Evolutionary conservation across 2,888 invertebrate species (phyloP).

Genomic region (Amphipyra berbera): DNA sequence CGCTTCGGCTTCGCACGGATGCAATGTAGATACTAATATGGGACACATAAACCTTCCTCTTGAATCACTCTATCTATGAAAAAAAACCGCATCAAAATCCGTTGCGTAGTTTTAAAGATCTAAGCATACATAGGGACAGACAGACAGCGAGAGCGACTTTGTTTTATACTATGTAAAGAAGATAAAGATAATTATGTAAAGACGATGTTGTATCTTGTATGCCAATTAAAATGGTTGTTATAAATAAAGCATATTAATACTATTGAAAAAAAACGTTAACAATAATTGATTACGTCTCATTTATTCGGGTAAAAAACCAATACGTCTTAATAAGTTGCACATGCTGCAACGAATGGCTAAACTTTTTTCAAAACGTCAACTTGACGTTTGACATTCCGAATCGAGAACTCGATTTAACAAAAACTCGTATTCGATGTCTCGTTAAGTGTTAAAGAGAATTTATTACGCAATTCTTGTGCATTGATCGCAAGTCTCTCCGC

Average conservation of each 20-base stretch:
- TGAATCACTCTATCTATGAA: no score
- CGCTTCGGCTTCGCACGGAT: no score
- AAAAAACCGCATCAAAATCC: no score
- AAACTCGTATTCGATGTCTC: conserved; percentile 53
- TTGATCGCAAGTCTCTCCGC: conserved; percentile 48
- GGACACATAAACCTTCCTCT: no score
- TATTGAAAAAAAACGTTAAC: no score
- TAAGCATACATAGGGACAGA: no score
- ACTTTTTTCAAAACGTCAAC: conserved; percentile 64
- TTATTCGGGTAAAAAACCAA: conserved; percentile 38
- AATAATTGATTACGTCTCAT: background rate
- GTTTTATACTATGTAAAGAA: no score
- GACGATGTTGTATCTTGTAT: conserved; percentile 5
- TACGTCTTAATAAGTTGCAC: conserved; percentile 54
- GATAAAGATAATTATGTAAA: no score
- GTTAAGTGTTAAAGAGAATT: conserved; percentile 60
- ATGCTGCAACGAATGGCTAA: conserved; percentile 51
- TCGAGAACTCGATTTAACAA: conserved; percentile 60
- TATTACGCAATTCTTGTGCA: conserved; percentile 54
- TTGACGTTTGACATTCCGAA: conserved; percentile 70
- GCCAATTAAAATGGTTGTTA: conserved; percentile 23
- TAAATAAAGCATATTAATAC: background rate
- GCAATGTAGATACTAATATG: no score
- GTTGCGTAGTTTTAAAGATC: no score
- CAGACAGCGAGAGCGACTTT: no score